Conservation (phyloP, 2,113 vertebrate genomes). For the Paracanthobrama guichenoti region DNA sequence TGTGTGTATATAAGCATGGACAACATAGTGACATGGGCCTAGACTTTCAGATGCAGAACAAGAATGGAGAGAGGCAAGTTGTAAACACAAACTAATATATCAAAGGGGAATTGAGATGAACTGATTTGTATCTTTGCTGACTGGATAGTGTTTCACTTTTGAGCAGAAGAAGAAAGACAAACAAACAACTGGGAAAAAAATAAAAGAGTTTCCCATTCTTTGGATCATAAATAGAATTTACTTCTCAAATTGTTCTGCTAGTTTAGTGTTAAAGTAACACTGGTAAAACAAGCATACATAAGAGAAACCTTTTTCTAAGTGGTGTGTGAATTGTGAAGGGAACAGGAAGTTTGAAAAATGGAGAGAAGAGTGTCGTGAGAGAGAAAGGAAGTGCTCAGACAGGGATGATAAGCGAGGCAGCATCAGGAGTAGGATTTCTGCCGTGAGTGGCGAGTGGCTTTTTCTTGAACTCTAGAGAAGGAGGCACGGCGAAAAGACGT, state of each 20-base stretch:
- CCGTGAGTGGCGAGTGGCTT: conserved; percentile 83
- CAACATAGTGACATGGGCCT: conserved; percentile 70
- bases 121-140: background rate
- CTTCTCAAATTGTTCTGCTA: background rate
- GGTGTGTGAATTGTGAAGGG: background rate
- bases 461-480: conserved; percentile 89
- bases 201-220: background rate
- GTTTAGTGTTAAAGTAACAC: background rate
- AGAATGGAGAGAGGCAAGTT: background rate
- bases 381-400: background rate
- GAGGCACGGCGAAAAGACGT: conserved; percentile 90
- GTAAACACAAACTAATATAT: background rate
- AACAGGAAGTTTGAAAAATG: conserved; percentile 20
- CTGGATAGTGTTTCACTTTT: background rate
- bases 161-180: background rate
- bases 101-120: background rate
- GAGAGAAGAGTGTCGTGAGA: background rate
- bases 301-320: background rate
- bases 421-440: conserved; percentile 84
- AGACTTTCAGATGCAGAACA: conserved; percentile 70
- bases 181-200: background rate
- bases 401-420: conserved; percentile 49
- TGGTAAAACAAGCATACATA: background rate
- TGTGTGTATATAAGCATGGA: background rate
- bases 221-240: background rate